phyloP scores from a whole-genome alignment of 2,797 vertebrate species.

The Scolopax bukidnonensis region DNA sequence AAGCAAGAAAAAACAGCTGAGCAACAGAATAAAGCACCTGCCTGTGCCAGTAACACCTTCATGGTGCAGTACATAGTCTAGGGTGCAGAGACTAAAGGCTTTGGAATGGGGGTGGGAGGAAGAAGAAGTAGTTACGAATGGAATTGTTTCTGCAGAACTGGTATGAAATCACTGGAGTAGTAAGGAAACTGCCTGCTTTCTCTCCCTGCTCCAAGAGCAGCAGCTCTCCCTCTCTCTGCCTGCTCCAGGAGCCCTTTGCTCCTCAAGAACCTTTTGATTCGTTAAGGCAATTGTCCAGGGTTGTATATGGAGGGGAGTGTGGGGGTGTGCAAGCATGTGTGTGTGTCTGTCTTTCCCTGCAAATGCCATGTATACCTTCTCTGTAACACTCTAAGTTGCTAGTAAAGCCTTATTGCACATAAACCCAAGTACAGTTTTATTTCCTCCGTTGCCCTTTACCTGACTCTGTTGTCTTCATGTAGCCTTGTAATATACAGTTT shows the following conservation, averaged over 20 bases:
- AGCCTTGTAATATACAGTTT: not conserved
- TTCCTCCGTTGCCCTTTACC: not conserved
- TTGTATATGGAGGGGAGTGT: accelerated
- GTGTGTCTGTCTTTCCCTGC: not conserved
- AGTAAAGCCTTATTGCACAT: not conserved
- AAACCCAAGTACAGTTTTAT: not conserved
- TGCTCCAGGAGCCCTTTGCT: not conserved
- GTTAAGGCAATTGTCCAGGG: not conserved
- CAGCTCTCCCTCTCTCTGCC: not conserved
- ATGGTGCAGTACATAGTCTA: not conserved
- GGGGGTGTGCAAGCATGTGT: too few species aligned
- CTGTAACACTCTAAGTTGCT: not conserved
- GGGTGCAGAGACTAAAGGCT: not conserved
- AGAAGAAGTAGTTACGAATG: not conserved
- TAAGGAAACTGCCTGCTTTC: not conserved
- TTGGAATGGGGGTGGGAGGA: not conserved
- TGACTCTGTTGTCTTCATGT: not conserved
- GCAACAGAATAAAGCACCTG: constrained; percentile 10
- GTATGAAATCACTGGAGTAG: not conserved
- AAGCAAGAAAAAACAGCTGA: constrained; percentile 40
- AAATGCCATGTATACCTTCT: not conserved
- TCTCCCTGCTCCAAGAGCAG: not conserved
- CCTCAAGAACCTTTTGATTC: not conserved
- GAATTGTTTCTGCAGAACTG: not conserved
- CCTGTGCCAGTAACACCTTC: not conserved